A percentile compares a stretch with the other conserved stretches of the same genome.
Conservation (phyloP, 1,140 invertebrate species). For the Brachionus asplanchnoidis region DNA sequence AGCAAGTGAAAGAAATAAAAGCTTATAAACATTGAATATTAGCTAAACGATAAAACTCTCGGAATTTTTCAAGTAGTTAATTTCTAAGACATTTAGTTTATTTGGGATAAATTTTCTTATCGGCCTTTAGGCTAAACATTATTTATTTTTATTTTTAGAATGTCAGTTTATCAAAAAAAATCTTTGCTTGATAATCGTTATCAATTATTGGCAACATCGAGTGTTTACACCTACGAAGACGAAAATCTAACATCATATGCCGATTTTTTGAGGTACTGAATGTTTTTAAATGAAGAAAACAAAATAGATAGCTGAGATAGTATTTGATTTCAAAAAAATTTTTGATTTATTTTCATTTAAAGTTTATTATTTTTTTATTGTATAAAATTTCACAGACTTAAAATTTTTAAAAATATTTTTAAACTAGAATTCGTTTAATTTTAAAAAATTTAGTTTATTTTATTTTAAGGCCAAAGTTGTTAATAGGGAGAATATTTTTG, state of each 20-base stretch:
- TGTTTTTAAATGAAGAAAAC: neutral
- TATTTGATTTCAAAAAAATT: no score
- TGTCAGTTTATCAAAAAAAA: slow-evolving; percentile 23
- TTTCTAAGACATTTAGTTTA: neutral
- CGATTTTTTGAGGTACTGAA: slow-evolving; percentile 32
- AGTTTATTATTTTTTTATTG: no score
- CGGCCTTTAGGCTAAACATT: neutral
- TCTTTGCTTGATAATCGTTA: slow-evolving; percentile 37
- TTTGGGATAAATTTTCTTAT: neutral
- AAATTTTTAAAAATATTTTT: no score
- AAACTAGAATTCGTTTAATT: no score
- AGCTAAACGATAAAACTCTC: neutral
- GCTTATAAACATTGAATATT: slow-evolving; percentile 27
- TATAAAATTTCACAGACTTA: no score
- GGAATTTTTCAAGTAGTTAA: neutral
- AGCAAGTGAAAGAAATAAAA: slow-evolving; percentile 17
- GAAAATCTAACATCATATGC: slow-evolving; percentile 34
- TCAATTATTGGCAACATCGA: slow-evolving; percentile 19
- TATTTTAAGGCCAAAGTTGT: no score
- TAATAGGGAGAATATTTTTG: no score
- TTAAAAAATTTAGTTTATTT: no score
- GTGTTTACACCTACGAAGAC: slow-evolving; percentile 35
- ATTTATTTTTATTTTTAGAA: neutral
- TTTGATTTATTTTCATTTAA: no score
- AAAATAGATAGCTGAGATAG: no score